A percentile compares a stretch with the other conserved stretches of the same genome.
Conservation (phyloP, 2,113 vertebrate species). For the Jacana jacana region DNA sequence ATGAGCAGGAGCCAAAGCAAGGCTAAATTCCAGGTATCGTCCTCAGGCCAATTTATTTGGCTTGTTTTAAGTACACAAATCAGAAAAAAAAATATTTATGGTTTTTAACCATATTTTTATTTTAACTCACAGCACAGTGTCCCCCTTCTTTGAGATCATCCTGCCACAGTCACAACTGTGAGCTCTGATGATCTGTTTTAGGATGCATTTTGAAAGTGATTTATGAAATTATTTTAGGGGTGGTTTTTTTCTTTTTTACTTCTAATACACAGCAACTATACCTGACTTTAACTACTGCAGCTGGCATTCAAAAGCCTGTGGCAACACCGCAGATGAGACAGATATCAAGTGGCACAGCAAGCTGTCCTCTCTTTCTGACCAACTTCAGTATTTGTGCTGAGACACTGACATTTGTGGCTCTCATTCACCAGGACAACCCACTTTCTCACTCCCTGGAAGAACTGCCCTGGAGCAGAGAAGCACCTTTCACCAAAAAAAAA, state of each 20-base stretch:
- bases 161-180: not conserved
- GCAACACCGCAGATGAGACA: not conserved
- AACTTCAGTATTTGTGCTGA: not conserved
- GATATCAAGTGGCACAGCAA: conserved; percentile 34
- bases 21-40: not conserved
- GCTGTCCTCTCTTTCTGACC: conserved; percentile 12
- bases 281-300: not conserved
- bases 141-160: not conserved
- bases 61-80: not conserved
- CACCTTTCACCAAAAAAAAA: not conserved
- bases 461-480: not conserved
- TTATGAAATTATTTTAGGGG: not conserved
- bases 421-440: not conserved
- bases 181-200: not conserved
- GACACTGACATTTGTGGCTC: not conserved
- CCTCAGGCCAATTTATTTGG: not conserved
- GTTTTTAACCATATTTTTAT: not conserved
- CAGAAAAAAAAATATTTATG: not conserved
- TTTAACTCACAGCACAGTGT: not conserved
- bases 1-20: not conserved
- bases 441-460: not conserved
- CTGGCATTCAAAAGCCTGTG: not conserved
- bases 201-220: not conserved
- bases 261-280: not conserved
- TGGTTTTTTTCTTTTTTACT: not conserved